Evolutionary conservation across 2,113 vertebrate genomes (phyloP).

Genomic region (Hypocryptadius cinnamomeus): DNA sequence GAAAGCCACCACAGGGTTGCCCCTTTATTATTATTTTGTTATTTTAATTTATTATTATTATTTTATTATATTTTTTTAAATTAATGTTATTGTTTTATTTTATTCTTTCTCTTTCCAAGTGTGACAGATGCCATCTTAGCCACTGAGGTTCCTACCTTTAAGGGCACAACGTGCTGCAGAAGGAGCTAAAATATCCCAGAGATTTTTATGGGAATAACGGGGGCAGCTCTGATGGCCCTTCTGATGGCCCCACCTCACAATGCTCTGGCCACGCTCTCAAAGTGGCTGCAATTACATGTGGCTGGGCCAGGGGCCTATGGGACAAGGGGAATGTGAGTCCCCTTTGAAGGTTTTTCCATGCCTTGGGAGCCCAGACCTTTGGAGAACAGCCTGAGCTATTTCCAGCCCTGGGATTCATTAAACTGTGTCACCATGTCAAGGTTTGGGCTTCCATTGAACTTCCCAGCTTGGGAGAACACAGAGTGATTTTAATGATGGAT

Average conservation of each 20-base stretch:
- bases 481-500: conserved; percentile 14
- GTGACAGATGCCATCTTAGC: background rate
- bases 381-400: background rate
- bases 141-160: background rate
- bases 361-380: background rate
- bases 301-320: background rate
- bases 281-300: background rate
- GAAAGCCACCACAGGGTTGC: background rate
- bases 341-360: background rate
- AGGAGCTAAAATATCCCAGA: background rate
- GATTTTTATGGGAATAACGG: background rate
- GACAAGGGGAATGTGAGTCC: background rate
- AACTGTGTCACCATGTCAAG: background rate
- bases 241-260: background rate
- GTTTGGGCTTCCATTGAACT: background rate
- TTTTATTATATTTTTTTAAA: background rate
- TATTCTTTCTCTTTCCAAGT: background rate
- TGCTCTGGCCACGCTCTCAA: background rate
- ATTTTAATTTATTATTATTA: too few relatives aligned
- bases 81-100: background rate
- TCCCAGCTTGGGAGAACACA: background rate
- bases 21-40: background rate
- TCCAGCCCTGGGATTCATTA: conserved; percentile 22
- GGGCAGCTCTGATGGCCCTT: background rate
- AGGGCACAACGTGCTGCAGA: background rate